Conservation (phyloP, 2,113 vertebrate species). For the Hemibagrus wyckioides region DNA sequence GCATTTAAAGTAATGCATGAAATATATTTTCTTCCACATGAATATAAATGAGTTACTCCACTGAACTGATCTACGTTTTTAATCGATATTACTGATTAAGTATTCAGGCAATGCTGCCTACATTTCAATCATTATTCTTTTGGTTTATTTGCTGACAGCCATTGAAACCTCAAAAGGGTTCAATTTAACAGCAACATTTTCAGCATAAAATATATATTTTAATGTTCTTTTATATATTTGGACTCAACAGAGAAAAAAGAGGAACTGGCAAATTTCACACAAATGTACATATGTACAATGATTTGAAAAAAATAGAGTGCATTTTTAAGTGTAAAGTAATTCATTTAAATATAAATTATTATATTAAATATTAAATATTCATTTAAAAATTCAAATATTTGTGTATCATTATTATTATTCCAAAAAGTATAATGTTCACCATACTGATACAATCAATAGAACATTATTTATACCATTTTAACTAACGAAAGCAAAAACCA, state of each 20-base stretch:
- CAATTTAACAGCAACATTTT: neutral
- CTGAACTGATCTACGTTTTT: conserved; percentile 56
- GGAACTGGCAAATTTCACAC: neutral
- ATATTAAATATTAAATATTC: too few species aligned
- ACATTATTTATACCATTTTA: neutral
- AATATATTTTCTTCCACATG: conserved; percentile 59
- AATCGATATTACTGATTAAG: conserved; percentile 65
- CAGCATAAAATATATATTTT: neutral
- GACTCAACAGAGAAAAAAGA: neutral
- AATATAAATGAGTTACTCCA: conserved; percentile 61
- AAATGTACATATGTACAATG: neutral
- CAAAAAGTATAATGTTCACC: neutral
- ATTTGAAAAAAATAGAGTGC: neutral
- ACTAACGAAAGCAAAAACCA: conserved; percentile 7
- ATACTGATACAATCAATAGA: neutral
- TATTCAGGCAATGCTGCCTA: conserved; percentile 4
- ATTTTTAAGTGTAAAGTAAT: neutral
- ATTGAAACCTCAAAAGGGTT: neutral
- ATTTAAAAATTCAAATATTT: too few species aligned
- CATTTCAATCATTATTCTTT: conserved; percentile 4
- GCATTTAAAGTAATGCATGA: conserved; percentile 54
- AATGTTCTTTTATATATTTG: neutral
- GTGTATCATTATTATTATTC: too few species aligned
- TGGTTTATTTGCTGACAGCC: neutral
- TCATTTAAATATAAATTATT: neutral